Evolutionary conservation across 2,797 vertebrate species (phyloP), one percentile per base, ranked within the genome.

Genomic region (Anabacerthia variegaticeps): DNA sequence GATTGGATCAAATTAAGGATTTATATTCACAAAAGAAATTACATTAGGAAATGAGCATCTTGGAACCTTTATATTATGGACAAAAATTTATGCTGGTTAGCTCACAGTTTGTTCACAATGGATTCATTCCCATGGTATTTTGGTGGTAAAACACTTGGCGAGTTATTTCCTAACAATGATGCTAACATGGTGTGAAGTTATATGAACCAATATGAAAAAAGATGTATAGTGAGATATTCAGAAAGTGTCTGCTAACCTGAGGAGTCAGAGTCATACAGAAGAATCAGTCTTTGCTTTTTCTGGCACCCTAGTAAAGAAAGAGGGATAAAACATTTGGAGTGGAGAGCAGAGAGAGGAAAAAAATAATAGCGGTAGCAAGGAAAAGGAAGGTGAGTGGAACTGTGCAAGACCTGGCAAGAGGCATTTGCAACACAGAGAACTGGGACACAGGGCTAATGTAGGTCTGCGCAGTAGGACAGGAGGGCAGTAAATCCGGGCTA

Each of bases 401-500:
- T 15, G 10, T 8, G 27, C 65, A 66, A 66, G 41, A 62, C 12
- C 44, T 61, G 61, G 22, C 19, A 67, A 61, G 52, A 68, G 52
- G 18, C 36, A n/a, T 81, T 92, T 91, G 17, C 82, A 66, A 5
- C 46, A 12, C 8, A n/a, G 36, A 55, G 71, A 94, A 92, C 2
- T 95, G 84, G 72, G 83, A 51, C 79, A 77, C 49, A 2, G 54
- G 32, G 48, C 67, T 85, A 58, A 82, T 91, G 55, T 46, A 71
- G 82, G 56, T 79, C 85, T 85, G 4, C 3, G 5, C 28, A 85
- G 88, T 82, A 63, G 88, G 88, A 92, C 2, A 94, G 77, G 66
- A 94, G 93, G 71, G 73, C 94, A 87, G 79, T 87, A 93, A 95
- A 92, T 95, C 85, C 20, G 1, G 71, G 73, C 76, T 93, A 85